Conservation (phyloP, 2,888 invertebrate species). For the Bimastos eiseni region DNA sequence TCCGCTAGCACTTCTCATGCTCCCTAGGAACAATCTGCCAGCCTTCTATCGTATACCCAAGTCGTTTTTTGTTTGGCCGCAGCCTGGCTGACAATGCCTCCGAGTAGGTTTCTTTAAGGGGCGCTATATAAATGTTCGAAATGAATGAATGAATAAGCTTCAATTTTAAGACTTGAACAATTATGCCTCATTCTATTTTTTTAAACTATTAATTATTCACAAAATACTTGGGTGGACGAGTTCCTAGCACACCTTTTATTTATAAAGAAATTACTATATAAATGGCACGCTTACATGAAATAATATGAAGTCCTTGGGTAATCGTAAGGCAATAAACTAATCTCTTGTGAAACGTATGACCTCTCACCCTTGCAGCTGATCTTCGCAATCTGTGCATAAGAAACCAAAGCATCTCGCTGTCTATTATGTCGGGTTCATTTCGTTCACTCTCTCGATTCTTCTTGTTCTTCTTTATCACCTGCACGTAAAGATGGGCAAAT, state of each 20-base stretch:
- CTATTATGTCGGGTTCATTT: slow-evolving; percentile 62
- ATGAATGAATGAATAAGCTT: no score
- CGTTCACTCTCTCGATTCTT: slow-evolving; percentile 63
- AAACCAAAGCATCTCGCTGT: slow-evolving; percentile 66
- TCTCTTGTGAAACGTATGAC: background rate
- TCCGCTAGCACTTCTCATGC: no score
- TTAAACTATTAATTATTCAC: no score
- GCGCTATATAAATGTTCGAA: no score
- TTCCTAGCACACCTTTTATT: background rate
- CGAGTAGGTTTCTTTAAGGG: no score
- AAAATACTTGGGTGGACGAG: background rate
- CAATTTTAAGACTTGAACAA: no score
- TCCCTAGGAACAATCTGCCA: no score
- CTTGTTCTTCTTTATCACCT: slow-evolving; percentile 61
- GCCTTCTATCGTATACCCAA: no score
- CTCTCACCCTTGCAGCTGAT: slow-evolving; percentile 48
- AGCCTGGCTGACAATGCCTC: no score
- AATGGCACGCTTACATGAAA: background rate
- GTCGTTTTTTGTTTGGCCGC: no score
- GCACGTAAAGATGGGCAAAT: background rate
- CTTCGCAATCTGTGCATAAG: slow-evolving; percentile 65
- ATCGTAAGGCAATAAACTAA: background rate
- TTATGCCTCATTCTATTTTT: no score
- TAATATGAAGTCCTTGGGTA: background rate
- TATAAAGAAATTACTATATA: background rate